Conservation (phyloP, 2,888 invertebrate genomes). For the Hirtodrosophila histrioides region DNA sequence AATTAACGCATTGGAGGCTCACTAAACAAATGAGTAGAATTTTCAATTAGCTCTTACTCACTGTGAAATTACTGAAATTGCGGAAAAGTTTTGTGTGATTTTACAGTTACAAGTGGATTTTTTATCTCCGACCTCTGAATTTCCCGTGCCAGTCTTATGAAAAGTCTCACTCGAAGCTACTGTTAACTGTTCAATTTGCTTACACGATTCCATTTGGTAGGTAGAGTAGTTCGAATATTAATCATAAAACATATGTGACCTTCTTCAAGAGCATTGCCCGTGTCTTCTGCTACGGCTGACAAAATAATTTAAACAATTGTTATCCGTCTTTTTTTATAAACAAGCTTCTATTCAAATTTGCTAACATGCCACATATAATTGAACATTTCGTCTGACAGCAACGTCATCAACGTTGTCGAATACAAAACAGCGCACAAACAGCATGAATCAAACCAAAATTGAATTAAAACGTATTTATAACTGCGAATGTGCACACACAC, state of each 20-base stretch:
- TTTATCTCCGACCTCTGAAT: constrained; percentile 2
- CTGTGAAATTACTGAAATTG: too few relatives aligned
- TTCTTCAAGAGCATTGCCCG: constrained; percentile 64
- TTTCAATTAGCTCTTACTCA: constrained; percentile 16
- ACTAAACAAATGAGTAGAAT: constrained; percentile 21
- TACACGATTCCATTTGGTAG: background rate
- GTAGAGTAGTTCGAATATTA: constrained; percentile 17
- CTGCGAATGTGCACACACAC: background rate
- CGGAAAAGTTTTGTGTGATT: constrained; percentile 28
- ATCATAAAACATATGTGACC: constrained; percentile 38
- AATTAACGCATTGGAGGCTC: constrained; percentile 9
- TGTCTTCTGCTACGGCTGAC: constrained; percentile 49
- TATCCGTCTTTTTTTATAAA: constrained; percentile 12
- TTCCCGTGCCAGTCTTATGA: constrained; percentile 34
- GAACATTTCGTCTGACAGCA: constrained; percentile 35
- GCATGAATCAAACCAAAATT: constrained; percentile 47
- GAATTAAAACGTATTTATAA: constrained; percentile 51
- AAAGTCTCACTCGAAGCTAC: background rate
- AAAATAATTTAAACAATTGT: constrained; percentile 66
- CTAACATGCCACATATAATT: constrained; percentile 55
- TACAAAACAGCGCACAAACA: constrained; percentile 40
- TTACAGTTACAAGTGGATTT: constrained; percentile 8
- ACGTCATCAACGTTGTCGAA: constrained; percentile 51
- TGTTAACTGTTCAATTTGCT: constrained; percentile 13
- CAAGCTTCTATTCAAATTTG: constrained; percentile 57